Evolutionary conservation across 2,113 vertebrate genomes (phyloP).

Genomic region (Notothenia coriiceps): DNA sequence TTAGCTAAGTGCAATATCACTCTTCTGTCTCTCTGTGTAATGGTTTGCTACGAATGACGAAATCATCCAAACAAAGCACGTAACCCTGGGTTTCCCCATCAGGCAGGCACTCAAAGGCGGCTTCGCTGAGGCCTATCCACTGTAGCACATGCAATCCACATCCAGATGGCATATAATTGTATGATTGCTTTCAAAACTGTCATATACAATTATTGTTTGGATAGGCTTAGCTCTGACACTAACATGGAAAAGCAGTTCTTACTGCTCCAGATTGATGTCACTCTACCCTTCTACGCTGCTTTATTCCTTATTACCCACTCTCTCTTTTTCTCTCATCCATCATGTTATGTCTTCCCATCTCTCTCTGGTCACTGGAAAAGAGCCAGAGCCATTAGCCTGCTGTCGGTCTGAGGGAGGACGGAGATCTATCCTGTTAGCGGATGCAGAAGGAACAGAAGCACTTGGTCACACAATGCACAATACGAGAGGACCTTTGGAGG

Average conservation of each 20-base stretch:
- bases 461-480: slow-evolving; percentile 47
- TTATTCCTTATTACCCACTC: slow-evolving; percentile 30
- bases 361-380: slow-evolving; percentile 61
- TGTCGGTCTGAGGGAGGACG: slow-evolving; percentile 69
- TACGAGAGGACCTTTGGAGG: slow-evolving; percentile 29
- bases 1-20: slow-evolving; percentile 44
- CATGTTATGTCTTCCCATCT: slow-evolving; percentile 44
- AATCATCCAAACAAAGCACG: slow-evolving; percentile 59
- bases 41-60: slow-evolving; percentile 34
- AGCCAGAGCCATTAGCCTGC: slow-evolving; percentile 78
- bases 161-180: slow-evolving; percentile 41
- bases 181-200: slow-evolving; percentile 51
- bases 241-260: slow-evolving; percentile 30
- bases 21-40: slow-evolving; percentile 38
- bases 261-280: slow-evolving; percentile 42
- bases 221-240: slow-evolving; percentile 25
- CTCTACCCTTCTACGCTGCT: slow-evolving; percentile 34
- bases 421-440: slow-evolving; percentile 73
- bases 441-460: slow-evolving; percentile 67
- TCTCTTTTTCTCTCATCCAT: slow-evolving; percentile 37
- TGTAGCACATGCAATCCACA: slow-evolving; percentile 27
- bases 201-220: slow-evolving; percentile 37
- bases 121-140: slow-evolving; percentile 13
- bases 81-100: slow-evolving; percentile 39
- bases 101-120: slow-evolving; percentile 36